Evolutionary conservation across 2,113 vertebrate genomes (phyloP), one percentile per base, ranked within the genome.

Genomic region (Xenopus laevis): DNA sequence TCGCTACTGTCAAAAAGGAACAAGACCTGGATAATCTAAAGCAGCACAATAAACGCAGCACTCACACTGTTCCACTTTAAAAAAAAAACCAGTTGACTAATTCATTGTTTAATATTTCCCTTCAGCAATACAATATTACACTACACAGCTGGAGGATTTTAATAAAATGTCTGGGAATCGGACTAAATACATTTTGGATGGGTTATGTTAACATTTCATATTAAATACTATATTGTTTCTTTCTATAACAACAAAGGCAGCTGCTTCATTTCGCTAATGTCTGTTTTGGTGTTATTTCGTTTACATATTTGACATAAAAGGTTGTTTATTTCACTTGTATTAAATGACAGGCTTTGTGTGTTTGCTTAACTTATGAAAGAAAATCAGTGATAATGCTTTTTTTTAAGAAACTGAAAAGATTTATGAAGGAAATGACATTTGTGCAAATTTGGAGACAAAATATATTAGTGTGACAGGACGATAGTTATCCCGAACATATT

Each of bases 61-160:
- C 40, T 27, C 46, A 11, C 44, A 13, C n/a, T 11, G 33, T 50
- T 55, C 30, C 50, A 10, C 10, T 40, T 1, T 18, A 27, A 52
- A 45, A 18, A 59, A 58, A 47, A 17, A 27, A 27, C 1, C 23
- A 27, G 11, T 67, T 69, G 81, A 81, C 80, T 72, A 65, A 78
- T 81, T 80, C 63, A 67, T 80, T 70, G 73, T 79, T 81, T 77
- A 76, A 79, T 58, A 16, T 78, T 79, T 40, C 45, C 74, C 80
- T 83, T 80, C 78, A 81, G 69, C 79, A 11, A 67, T 63, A 62
- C 0, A 45, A 27, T 62, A 18, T 68, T 72, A 77, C 52, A 8
- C 78, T 71, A 80, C 84, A 30, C 94, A 95, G 95, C 95, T 95
- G 95, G 77, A 79, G 80, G 79, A 60, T 79, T 87, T 95, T 93